Conservation (phyloP, 2,888 invertebrate species). For the Drosophila percnosoma region DNA sequence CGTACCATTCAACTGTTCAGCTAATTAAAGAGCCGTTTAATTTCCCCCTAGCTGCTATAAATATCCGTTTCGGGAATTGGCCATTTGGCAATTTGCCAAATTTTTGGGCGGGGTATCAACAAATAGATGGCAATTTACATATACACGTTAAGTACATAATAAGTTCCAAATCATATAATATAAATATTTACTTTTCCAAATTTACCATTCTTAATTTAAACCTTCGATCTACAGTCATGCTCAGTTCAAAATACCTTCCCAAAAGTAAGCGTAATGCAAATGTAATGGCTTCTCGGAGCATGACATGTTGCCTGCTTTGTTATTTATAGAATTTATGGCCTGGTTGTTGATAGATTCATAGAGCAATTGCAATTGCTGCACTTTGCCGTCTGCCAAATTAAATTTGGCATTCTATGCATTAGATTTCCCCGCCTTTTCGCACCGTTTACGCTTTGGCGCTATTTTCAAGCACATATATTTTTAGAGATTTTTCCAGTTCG, state of each 20-base stretch:
- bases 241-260: not conserved
- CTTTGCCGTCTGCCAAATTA: slow-evolving; percentile 60
- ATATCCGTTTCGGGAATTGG: slow-evolving; percentile 38
- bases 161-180: not conserved
- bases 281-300: not conserved
- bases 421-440: slow-evolving; percentile 21
- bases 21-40: slow-evolving; percentile 54
- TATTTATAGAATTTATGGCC: slow-evolving; percentile 60
- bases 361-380: slow-evolving; percentile 44
- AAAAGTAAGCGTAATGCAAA: not conserved
- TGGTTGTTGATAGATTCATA: slow-evolving; percentile 65
- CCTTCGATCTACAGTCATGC: no score
- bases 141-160: not conserved
- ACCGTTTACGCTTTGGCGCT: slow-evolving; percentile 30
- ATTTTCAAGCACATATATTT: slow-evolving; percentile 47
- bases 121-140: not conserved
- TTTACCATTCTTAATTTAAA: no score
- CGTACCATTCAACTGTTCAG: slow-evolving; percentile 32
- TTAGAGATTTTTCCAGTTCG: slow-evolving; percentile 63
- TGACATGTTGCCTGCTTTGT: not conserved
- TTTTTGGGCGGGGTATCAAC: slow-evolving; percentile 14
- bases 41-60: slow-evolving; percentile 31
- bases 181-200: not conserved
- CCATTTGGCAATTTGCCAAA: slow-evolving; percentile 45
- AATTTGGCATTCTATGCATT: slow-evolving; percentile 39